phyloP scores from a whole-genome alignment of 2,888 invertebrate genomes.

The Ormyrus pomaceus region DNA sequence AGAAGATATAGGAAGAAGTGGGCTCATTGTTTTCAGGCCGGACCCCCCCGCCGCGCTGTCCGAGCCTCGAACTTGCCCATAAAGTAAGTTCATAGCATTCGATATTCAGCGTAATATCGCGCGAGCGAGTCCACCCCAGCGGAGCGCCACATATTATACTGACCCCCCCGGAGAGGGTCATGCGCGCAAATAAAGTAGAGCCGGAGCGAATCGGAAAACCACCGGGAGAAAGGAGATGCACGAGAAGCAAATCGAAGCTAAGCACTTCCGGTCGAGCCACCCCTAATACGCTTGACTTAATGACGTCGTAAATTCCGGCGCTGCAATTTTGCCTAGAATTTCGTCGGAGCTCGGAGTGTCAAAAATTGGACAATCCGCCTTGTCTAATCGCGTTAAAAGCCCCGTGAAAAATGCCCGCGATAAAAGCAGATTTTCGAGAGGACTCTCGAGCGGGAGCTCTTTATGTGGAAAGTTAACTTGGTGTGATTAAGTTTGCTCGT shows the following conservation, averaged over 20 bases:
- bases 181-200: conserved; percentile 32
- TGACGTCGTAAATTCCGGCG: conserved; percentile 56
- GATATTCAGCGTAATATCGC: conserved; percentile 60
- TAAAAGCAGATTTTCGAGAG: conserved; percentile 18
- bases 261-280: conserved; percentile 68
- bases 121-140: conserved; percentile 54
- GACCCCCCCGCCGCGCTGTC: conserved; percentile 6
- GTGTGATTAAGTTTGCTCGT: conserved; percentile 22
- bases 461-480: neutral
- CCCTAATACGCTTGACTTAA: conserved; percentile 59
- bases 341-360: conserved; percentile 29
- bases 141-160: conserved; percentile 41
- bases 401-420: conserved; percentile 47
- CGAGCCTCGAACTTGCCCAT: conserved; percentile 39
- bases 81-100: conserved; percentile 58
- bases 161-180: conserved; percentile 49
- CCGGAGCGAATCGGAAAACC: conserved; percentile 52
- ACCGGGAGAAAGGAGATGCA: conserved; percentile 54
- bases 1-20: conserved; percentile 51
- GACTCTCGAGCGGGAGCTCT: neutral
- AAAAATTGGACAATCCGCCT: conserved; percentile 42
- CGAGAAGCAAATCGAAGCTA: conserved; percentile 71
- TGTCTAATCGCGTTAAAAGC: conserved; percentile 46
- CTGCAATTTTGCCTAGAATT: conserved; percentile 21
- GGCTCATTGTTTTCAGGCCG: conserved; percentile 53